Evolutionary conservation across 1,140 invertebrate species (phyloP).

Genomic region (Tetramorium simillimum): DNA sequence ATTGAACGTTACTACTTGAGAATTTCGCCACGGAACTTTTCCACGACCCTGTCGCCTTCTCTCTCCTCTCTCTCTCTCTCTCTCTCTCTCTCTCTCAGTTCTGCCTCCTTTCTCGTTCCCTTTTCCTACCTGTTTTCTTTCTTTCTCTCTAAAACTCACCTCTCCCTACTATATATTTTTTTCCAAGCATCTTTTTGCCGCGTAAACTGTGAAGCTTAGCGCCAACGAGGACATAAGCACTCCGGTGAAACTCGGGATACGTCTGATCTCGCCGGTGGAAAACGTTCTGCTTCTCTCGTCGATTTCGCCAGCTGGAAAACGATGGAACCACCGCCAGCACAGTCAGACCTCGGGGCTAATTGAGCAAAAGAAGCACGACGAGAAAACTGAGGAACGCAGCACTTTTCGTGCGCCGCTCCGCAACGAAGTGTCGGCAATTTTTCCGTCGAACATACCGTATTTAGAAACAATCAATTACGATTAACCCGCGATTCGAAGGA

Average conservation of each 20-base stretch:
- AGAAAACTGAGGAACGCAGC: constrained; percentile 14
- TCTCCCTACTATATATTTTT: constrained; percentile 1
- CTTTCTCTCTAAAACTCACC: background rate
- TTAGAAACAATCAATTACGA: constrained; percentile 23
- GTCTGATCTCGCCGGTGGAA: constrained; percentile 28
- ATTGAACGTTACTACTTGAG: constrained; percentile 67
- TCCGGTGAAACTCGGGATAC: constrained; percentile 23
- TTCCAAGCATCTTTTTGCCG: constrained; percentile 16
- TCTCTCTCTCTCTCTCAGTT: background rate
- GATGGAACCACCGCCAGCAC: constrained; percentile 13
- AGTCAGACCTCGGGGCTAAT: constrained; percentile 47
- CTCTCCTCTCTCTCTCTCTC: background rate
- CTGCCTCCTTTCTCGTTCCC: background rate
- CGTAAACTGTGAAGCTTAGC: constrained; percentile 54
- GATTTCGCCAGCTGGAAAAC: constrained; percentile 40
- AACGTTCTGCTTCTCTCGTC: constrained; percentile 47
- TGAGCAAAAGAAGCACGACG: constrained; percentile 55
- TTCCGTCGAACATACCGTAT: background rate
- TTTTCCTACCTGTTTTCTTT: background rate
- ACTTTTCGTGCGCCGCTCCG: constrained; percentile 3
- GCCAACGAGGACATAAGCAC: constrained; percentile 28
- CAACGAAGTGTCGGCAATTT: background rate
- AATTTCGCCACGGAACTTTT: constrained; percentile 50
- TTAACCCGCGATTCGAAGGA: background rate
- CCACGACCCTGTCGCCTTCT: background rate